Conservation (phyloP, 2,113 vertebrate species). For the Mugil cephalus region DNA sequence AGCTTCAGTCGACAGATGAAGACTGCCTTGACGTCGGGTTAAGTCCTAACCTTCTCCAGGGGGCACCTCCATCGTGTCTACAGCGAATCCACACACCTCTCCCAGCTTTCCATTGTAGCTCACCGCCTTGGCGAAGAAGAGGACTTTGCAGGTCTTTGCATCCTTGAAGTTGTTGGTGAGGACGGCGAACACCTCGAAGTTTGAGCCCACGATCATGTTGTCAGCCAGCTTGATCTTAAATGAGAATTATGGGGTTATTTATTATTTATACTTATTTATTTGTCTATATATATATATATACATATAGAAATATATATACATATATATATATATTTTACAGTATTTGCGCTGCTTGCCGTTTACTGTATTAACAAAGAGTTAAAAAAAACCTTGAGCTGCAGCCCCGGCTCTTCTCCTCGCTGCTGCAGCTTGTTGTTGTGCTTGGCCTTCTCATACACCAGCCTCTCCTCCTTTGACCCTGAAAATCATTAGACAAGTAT, state of each 20-base stretch:
- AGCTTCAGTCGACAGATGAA: too few relatives aligned
- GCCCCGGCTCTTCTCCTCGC: constrained; percentile 73
- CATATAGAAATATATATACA: too few relatives aligned
- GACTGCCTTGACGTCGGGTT: too few relatives aligned
- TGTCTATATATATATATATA: too few relatives aligned
- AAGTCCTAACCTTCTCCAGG: constrained; percentile 81
- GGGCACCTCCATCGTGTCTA: constrained; percentile 75
- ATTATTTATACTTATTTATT: neutral
- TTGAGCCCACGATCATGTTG: constrained; percentile 85
- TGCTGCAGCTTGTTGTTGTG: constrained; percentile 78
- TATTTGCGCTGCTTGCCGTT: neutral
- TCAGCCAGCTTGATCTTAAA: constrained; percentile 85
- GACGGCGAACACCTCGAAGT: constrained; percentile 87
- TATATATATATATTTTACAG: too few relatives aligned
- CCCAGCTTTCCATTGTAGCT: constrained; percentile 85
- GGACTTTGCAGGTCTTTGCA: constrained; percentile 76
- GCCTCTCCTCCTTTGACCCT: constrained; percentile 90
- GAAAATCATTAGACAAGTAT: constrained; percentile 20
- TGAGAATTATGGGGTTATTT: neutral
- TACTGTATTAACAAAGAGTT: neutral
- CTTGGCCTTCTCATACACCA: constrained; percentile 84
- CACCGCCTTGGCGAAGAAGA: constrained; percentile 81
- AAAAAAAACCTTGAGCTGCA: constrained; percentile 80
- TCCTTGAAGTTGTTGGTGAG: constrained; percentile 81
- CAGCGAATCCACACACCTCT: constrained; percentile 77